A percentile compares a stretch with the other conserved stretches of the same genome.
Evolutionary conservation across 2,888 invertebrate species (phyloP).

Genomic region (Mesoligia furuncula): DNA sequence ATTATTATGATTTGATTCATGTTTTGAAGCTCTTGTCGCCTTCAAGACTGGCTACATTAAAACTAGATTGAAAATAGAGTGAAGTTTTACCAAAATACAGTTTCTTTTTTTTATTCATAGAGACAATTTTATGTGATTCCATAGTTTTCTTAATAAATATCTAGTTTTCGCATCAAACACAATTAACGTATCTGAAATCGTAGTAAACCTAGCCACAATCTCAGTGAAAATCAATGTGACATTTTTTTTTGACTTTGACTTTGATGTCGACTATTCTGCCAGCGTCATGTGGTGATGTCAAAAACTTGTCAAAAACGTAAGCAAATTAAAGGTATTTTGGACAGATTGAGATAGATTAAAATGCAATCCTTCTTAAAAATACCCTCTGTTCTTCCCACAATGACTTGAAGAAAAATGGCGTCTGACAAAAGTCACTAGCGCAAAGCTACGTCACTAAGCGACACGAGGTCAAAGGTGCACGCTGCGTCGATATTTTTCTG

Average conservation of each 20-base stretch:
- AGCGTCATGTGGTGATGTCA: too few species aligned
- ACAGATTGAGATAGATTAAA: background rate
- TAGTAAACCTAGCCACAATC: background rate
- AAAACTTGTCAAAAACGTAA: too few species aligned
- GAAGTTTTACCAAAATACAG: background rate
- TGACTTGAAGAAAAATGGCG: slow-evolving; percentile 30
- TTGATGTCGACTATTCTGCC: too few species aligned
- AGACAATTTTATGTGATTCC: background rate
- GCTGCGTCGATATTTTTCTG: slow-evolving; percentile 72
- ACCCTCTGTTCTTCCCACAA: background rate
- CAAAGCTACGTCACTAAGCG: slow-evolving; percentile 62
- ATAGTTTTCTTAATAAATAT: background rate
- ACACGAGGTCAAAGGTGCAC: slow-evolving; percentile 69
- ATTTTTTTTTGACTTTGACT: too few species aligned
- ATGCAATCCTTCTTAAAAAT: background rate
- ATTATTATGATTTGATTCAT: background rate
- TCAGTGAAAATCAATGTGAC: too few species aligned
- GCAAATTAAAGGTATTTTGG: background rate
- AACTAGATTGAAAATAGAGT: background rate
- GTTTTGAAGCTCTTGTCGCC: background rate
- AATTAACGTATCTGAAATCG: background rate
- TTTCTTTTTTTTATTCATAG: too few species aligned
- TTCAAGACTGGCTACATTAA: background rate
- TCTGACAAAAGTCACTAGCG: slow-evolving; percentile 23
- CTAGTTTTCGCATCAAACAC: background rate